A percentile compares a stretch with the other conserved stretches of the same genome.
Evolutionary conservation across 2,113 vertebrate species (phyloP).

Genomic region (Bettongia penicillata): DNA sequence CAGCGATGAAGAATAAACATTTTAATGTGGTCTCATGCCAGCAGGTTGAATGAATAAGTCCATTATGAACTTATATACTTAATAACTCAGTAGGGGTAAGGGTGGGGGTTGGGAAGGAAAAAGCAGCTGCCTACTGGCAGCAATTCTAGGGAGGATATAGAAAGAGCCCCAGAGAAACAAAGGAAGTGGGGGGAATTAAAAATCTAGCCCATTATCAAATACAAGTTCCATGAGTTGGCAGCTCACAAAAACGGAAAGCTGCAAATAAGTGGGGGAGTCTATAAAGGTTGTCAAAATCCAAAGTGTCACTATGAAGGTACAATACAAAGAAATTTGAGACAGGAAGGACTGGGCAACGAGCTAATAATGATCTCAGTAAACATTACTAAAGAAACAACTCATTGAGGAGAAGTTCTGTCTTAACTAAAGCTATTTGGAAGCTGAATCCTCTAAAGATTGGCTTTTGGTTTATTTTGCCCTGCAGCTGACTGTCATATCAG

Average conservation of each 20-base stretch:
- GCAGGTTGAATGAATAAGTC: constrained; percentile 7
- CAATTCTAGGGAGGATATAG: constrained; percentile 1
- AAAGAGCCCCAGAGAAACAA: not conserved
- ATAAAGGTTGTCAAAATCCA: constrained; percentile 28
- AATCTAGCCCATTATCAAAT: constrained; percentile 25
- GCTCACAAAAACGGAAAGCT: constrained; percentile 12
- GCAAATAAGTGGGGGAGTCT: constrained; percentile 12
- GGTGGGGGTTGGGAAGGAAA: constrained; percentile 16
- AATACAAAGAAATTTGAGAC: constrained; percentile 15
- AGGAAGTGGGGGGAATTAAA: not conserved
- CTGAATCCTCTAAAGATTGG: constrained; percentile 57
- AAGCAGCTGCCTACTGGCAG: not conserved
- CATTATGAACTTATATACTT: constrained; percentile 51
- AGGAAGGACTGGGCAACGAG: not conserved
- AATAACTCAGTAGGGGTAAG: constrained; percentile 28
- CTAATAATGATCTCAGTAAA: constrained; percentile 15
- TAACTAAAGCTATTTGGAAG: constrained; percentile 62
- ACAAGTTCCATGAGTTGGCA: constrained; percentile 11
- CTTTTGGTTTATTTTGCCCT: constrained; percentile 42
- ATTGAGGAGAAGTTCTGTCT: constrained; percentile 46
- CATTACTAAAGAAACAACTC: constrained; percentile 38
- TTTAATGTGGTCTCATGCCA: constrained; percentile 7
- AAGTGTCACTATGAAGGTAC: not conserved
- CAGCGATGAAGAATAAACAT: constrained; percentile 36
- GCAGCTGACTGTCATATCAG: constrained; percentile 58